phyloP scores from a whole-genome alignment of 2,797 vertebrate genomes.

The Sphenopsis melanotis region DNA sequence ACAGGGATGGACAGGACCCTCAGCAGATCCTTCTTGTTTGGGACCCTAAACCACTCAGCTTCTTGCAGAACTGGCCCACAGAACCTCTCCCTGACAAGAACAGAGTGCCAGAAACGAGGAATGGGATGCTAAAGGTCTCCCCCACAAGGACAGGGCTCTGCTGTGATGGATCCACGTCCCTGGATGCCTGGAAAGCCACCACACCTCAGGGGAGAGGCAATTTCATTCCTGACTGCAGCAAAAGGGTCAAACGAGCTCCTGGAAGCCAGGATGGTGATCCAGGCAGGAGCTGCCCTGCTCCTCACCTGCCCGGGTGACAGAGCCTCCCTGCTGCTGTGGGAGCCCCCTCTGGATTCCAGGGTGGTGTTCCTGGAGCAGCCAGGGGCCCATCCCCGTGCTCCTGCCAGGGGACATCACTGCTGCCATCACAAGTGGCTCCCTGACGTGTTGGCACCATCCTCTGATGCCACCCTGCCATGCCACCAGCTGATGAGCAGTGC shows the following conservation, averaged over 20 bases:
- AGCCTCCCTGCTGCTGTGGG: accelerated
- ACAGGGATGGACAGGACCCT: accelerated
- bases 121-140: not conserved
- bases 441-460: not conserved
- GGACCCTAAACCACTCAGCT: not conserved
- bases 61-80: not conserved
- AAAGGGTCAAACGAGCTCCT: not conserved
- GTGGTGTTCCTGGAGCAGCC: accelerated
- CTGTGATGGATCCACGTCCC: accelerated
- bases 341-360: not conserved
- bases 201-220: not conserved
- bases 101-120: accelerated
- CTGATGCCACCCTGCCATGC: not conserved
- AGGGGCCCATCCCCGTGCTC: accelerated
- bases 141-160: not conserved
- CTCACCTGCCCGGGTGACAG: not conserved
- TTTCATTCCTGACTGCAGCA: not conserved
- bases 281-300: not conserved
- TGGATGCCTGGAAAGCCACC: not conserved
- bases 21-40: not conserved
- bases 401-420: not conserved
- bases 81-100: not conserved
- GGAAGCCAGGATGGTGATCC: not conserved
- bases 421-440: not conserved
- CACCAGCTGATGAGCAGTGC: not conserved